A percentile compares a stretch with the other conserved stretches of the same genome.
Evolutionary conservation across 2,113 vertebrate genomes (phyloP).

Genomic region (Galbula dea): DNA sequence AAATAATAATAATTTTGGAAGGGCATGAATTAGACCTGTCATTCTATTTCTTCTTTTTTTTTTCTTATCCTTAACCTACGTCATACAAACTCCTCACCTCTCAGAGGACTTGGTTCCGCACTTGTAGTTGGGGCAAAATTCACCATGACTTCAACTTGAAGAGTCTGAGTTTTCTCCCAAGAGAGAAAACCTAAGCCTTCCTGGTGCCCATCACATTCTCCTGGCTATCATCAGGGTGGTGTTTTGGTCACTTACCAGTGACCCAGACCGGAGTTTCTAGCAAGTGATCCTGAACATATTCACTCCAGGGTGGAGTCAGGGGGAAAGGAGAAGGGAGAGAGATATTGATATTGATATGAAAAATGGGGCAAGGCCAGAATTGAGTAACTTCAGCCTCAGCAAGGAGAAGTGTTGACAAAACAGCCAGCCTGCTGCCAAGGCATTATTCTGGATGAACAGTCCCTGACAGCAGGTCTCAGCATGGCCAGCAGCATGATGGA

Average conservation of each 20-base stretch:
- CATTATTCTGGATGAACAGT: not conserved
- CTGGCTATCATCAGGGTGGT: not conserved
- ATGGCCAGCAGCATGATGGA: rapidly evolving
- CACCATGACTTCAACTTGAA: not conserved
- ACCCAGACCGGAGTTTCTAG: not conserved
- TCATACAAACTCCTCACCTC: not conserved
- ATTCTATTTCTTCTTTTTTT: not conserved
- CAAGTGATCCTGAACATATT: not conserved
- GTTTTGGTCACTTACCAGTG: not conserved
- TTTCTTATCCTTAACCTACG: not conserved
- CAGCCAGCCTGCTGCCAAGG: not conserved
- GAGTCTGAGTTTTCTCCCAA: not conserved
- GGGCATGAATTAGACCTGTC: constrained; percentile 46
- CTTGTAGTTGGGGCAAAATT: not conserved
- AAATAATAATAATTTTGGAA: constrained; percentile 68
- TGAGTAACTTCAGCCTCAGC: not conserved
- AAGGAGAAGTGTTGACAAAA: not conserved
- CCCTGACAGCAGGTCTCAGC: not conserved
- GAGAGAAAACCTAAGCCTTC: not conserved
- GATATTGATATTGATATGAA: not conserved
- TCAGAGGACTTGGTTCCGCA: not conserved
- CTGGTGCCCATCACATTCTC: not conserved
- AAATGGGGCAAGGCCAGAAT: not conserved
- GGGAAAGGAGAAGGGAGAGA: not conserved
- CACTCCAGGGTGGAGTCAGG: not conserved